A percentile compares a stretch with the other conserved stretches of the same genome.
These are phyloP conservation scores for Paracyclopina nana DNA, from an alignment of 1,140 invertebrate species.

Conservation along the genomic window DNA sequence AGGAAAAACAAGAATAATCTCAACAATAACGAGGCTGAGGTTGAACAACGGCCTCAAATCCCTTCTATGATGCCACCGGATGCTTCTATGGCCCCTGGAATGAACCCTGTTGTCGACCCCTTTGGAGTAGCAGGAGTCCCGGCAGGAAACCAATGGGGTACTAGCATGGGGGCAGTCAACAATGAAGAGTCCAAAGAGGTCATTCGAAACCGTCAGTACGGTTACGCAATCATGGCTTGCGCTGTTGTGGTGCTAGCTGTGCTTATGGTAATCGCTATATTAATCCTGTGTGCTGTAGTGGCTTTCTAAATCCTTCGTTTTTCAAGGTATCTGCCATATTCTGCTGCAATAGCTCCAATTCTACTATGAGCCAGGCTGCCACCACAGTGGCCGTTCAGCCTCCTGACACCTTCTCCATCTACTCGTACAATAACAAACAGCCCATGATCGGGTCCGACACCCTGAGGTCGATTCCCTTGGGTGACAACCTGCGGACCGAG, in stretches of 20 bases:
- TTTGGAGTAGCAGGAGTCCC: too few species aligned
- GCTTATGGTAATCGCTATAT: slow-evolving; percentile 6
- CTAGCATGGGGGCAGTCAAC: neutral
- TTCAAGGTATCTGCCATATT: neutral
- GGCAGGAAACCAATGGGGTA: too few species aligned
- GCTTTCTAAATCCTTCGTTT: neutral
- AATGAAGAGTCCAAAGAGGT: neutral
- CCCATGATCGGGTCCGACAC: neutral
- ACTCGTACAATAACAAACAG: slow-evolving; percentile 1
- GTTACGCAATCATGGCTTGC: slow-evolving; percentile 4
- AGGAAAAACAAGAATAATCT: neutral
- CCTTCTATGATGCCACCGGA: neutral
- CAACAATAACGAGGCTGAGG: neutral
- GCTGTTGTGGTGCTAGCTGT: slow-evolving; percentile 8
- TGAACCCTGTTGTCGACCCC: neutral
- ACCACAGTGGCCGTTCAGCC: neutral
- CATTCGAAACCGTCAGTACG: slow-evolving; percentile 1
- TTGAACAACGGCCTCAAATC: neutral
- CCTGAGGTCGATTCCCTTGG: neutral
- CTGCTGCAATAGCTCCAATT: slow-evolving; percentile 12
- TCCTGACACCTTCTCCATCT: slow-evolving; percentile 7
- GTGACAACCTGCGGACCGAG: neutral
- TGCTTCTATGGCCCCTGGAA: neutral
- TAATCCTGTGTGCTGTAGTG: neutral
- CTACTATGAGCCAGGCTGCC: slow-evolving; percentile 12